Base-by-base conservation (phyloP, 2,797 vertebrate species). In the Arnoldichthys spilopterus region DNA sequence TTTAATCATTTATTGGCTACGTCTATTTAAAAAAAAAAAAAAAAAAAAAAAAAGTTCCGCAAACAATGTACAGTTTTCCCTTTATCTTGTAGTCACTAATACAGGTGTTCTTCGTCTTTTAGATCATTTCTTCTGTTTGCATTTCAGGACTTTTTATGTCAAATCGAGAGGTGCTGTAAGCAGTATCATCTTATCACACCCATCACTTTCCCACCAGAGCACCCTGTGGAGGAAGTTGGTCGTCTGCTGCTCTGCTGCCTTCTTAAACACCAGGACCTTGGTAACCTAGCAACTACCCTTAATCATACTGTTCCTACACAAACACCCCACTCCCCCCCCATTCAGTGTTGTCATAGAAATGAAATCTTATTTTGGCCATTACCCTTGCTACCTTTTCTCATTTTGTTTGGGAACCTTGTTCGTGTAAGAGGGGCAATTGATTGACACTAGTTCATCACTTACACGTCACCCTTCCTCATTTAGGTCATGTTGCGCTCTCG, bases 201-300 rank as follows among this genome's bases (percentile, higher is more conserved):
- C 1, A 99, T 99, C 87, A 97, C 94, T 1, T 99, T 99, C 87
- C 98, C 98, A 32, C 96, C 92, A 0, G 98, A 99, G 74, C 98
- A 99, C 87, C 98, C 98, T 0, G 98, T 99, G 88, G 98, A 99
- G 90, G 98, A 99, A 90, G 98, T 99, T 18, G 98, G 98, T 64
- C 97, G 97, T 53, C 91, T 99, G 85, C 91, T 99, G 54, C 89
- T 99, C 51, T 99, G 98, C 88, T 99, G 98, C 89, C 94, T 99
- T 75, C 93, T 99, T 54, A 99, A 99, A 86, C 98, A 99, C 81
- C 97, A 99, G 83, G 98, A 99, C 92, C 95, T 99, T 66, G 98
- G 98, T 99, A 96, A 91, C 84, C 79, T 84, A 85, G 87, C 87
- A 89, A 86, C 88, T 68, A 22, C 28, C 66, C 30, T 63, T 61